Conservation (phyloP, 2,888 invertebrate genomes). For the Carterocephalus palaemon region DNA sequence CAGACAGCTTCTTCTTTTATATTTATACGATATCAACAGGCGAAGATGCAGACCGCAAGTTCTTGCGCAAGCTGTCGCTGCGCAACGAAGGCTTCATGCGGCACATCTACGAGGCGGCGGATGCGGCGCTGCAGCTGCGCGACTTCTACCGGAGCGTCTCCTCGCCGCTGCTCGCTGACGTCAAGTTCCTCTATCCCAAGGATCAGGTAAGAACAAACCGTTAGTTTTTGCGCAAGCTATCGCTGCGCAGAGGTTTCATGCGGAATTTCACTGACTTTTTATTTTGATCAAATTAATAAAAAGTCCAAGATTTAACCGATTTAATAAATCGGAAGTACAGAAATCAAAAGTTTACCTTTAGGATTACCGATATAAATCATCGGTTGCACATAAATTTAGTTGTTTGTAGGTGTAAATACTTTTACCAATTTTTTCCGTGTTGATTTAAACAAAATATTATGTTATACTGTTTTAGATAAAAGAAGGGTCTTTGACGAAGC, state of each 20-base stretch:
- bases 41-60: constrained; percentile 81
- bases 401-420: too few relatives aligned
- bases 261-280: constrained; percentile 75
- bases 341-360: too few relatives aligned
- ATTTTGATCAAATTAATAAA: too few relatives aligned
- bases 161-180: constrained; percentile 82
- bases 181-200: constrained; percentile 81
- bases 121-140: constrained; percentile 82
- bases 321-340: too few relatives aligned
- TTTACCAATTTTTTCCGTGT: too few relatives aligned
- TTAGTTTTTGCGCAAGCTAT: constrained; percentile 81
- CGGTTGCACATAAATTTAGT: too few relatives aligned
- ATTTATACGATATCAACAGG: constrained; percentile 48
- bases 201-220: constrained; percentile 81
- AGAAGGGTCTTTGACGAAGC: constrained; percentile 70
- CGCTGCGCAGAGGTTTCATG: constrained; percentile 82
- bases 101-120: constrained; percentile 85
- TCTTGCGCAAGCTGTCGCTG: constrained; percentile 82
- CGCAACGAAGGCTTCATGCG: constrained; percentile 83
- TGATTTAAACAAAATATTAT: background rate
- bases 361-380: too few relatives aligned
- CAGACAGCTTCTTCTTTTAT: too few relatives aligned
- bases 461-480: constrained; percentile 51
- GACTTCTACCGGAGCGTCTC: constrained; percentile 84
- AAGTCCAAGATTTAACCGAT: too few relatives aligned